These are phyloP conservation scores for Romanogobio albipinnatus DNA, from an alignment of 2,113 vertebrate species.

Conservation along the genomic window DNA sequence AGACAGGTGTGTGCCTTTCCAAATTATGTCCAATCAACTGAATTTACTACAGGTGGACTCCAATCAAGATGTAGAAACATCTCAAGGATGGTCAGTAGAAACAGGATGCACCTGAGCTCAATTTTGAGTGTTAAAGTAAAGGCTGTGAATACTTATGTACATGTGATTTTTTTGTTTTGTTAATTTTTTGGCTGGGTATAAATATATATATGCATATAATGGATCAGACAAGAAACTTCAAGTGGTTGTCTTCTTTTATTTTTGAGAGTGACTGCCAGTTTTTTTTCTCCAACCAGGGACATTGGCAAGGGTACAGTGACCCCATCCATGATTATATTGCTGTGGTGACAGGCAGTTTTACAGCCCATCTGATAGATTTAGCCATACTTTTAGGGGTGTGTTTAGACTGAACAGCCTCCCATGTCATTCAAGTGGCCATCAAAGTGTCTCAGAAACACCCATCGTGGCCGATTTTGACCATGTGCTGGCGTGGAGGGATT, in stretches of 20 bases:
- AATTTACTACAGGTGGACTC: too few species aligned
- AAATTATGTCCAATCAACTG: too few species aligned
- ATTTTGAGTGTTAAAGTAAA: too few species aligned
- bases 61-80: too few species aligned
- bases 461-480: slow-evolving; percentile 17
- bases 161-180: too few species aligned
- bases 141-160: too few species aligned
- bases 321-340: slow-evolving; percentile 45
- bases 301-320: slow-evolving; percentile 30
- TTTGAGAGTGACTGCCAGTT: background rate
- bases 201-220: background rate
- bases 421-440: slow-evolving; percentile 17
- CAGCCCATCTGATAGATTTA: slow-evolving; percentile 17
- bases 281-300: slow-evolving; percentile 21
- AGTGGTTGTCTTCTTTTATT: background rate
- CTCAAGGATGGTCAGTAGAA: too few species aligned
- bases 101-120: too few species aligned
- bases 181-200: too few species aligned
- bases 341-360: slow-evolving; percentile 51
- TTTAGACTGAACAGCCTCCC: slow-evolving; percentile 26
- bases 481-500: background rate
- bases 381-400: slow-evolving; percentile 26
- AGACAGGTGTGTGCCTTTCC: too few species aligned
- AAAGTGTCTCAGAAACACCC: slow-evolving; percentile 29
- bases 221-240: slow-evolving; percentile 12